Conservation (phyloP, 2,888 invertebrate genomes). For the Nemapogon koenigi region DNA sequence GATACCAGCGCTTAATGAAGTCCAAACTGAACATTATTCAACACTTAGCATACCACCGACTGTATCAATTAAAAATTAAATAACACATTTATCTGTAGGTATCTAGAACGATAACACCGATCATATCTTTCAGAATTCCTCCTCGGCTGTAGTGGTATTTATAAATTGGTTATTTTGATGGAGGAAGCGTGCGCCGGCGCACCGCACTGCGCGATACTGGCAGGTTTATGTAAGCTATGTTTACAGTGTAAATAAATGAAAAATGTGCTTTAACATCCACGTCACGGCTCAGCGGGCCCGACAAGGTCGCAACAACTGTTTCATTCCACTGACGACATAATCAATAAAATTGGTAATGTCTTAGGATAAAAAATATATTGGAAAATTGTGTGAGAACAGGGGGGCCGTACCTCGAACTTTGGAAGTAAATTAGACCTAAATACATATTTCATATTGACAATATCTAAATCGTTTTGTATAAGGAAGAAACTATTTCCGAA, state of each 20-base stretch:
- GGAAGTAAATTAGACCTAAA: too few relatives aligned
- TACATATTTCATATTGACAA: too few relatives aligned
- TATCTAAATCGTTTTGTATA: too few relatives aligned
- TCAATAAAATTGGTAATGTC: too few relatives aligned
- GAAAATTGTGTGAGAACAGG: too few relatives aligned
- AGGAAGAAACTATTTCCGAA: too few relatives aligned
- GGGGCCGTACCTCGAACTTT: too few relatives aligned
- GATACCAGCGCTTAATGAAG: conserved; percentile 55
- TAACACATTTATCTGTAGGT: conserved; percentile 39
- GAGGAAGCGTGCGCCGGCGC: conserved; percentile 27
- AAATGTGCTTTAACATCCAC: conserved; percentile 47
- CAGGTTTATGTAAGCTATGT: conserved; percentile 16
- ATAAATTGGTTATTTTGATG: neutral
- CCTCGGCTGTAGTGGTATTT: conserved; percentile 5
- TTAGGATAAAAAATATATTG: too few relatives aligned
- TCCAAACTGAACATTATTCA: conserved; percentile 57
- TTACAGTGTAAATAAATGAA: conserved; percentile 52
- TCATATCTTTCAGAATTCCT: too few relatives aligned
- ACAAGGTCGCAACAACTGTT: conserved; percentile 48
- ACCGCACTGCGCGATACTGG: conserved; percentile 33
- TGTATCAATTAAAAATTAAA: too few relatives aligned
- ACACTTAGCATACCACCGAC: conserved; percentile 27
- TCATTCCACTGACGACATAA: conserved; percentile 23
- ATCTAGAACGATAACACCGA: conserved; percentile 24
- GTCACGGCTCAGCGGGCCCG: conserved; percentile 48